These are phyloP conservation scores for Eurois occulta DNA, from an alignment of 2,888 invertebrate species.

Conservation along the genomic window DNA sequence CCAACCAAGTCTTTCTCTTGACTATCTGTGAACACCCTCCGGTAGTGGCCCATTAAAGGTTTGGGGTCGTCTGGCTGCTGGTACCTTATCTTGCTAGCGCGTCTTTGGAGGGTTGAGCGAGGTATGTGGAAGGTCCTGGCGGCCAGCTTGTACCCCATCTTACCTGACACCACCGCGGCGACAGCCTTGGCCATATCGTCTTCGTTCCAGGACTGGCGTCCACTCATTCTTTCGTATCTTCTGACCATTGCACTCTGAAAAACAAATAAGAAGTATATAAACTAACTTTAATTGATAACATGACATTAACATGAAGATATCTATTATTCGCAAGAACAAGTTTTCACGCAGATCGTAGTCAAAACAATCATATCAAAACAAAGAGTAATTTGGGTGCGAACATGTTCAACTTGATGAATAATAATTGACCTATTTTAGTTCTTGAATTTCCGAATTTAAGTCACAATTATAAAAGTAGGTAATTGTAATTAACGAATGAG, in stretches of 20 bases:
- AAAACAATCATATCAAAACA: slow-evolving; percentile 57
- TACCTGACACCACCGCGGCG: slow-evolving; percentile 88
- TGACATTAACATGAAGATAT: slow-evolving; percentile 23
- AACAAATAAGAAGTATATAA: slow-evolving; percentile 32
- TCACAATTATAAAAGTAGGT: slow-evolving; percentile 58
- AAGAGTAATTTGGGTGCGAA: slow-evolving; percentile 34
- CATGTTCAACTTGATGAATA: slow-evolving; percentile 28
- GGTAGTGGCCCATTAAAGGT: slow-evolving; percentile 87
- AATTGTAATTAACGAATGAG: slow-evolving; percentile 62
- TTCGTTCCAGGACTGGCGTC: slow-evolving; percentile 88
- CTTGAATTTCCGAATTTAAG: slow-evolving; percentile 29
- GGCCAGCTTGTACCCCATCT: slow-evolving; percentile 89
- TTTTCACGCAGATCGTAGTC: slow-evolving; percentile 57
- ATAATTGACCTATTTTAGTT: slow-evolving; percentile 29
- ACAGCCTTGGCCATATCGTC: slow-evolving; percentile 89
- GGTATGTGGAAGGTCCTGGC: slow-evolving; percentile 88
- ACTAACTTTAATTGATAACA: slow-evolving; percentile 36
- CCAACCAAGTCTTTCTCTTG: slow-evolving; percentile 88
- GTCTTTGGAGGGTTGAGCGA: slow-evolving; percentile 86
- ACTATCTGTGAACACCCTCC: slow-evolving; percentile 87
- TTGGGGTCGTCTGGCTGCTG: slow-evolving; percentile 86
- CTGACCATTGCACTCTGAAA: slow-evolving; percentile 88
- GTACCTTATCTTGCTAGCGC: slow-evolving; percentile 88
- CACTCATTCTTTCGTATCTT: slow-evolving; percentile 89
- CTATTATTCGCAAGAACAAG: slow-evolving; percentile 23